Conservation (phyloP, 23 tunicate species). For the Aplidium turbinatum region DNA sequence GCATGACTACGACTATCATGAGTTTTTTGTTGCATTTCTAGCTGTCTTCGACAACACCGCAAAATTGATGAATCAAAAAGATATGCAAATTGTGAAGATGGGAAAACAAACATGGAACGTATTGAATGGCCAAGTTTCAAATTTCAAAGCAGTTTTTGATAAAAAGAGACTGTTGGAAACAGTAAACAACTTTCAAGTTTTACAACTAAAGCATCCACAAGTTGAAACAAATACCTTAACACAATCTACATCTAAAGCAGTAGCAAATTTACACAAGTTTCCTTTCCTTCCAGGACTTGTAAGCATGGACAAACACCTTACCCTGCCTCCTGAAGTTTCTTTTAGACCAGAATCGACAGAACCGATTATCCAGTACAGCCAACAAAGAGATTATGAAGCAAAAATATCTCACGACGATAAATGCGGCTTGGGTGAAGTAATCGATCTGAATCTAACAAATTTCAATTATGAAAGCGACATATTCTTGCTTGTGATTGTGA, state of each 20-base stretch:
- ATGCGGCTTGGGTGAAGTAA: constrained; percentile 9
- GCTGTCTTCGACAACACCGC: no score
- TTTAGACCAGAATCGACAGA: constrained; percentile 39
- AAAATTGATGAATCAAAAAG: no score
- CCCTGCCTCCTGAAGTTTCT: constrained; percentile 50
- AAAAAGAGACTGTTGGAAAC: no score
- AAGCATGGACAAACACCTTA: constrained; percentile 63
- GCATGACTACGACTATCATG: no score
- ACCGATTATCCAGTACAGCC: constrained; percentile 51
- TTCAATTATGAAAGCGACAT: constrained; percentile 55
- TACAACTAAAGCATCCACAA: no score
- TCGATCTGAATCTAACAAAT: not conserved
- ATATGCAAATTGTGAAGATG: no score
- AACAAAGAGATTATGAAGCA: constrained; percentile 58
- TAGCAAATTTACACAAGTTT: not conserved
- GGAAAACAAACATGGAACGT: no score
- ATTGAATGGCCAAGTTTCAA: no score
- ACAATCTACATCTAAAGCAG: not conserved
- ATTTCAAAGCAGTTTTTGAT: no score
- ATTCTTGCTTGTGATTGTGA: constrained; percentile 63
- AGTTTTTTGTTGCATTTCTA: no score
- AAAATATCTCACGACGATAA: constrained; percentile 38
- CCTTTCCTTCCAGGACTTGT: constrained; percentile 62
- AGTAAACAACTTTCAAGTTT: no score
- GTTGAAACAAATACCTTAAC: no score